Conservation (phyloP, 2,797 vertebrate genomes). For the Rhincodon typus region DNA sequence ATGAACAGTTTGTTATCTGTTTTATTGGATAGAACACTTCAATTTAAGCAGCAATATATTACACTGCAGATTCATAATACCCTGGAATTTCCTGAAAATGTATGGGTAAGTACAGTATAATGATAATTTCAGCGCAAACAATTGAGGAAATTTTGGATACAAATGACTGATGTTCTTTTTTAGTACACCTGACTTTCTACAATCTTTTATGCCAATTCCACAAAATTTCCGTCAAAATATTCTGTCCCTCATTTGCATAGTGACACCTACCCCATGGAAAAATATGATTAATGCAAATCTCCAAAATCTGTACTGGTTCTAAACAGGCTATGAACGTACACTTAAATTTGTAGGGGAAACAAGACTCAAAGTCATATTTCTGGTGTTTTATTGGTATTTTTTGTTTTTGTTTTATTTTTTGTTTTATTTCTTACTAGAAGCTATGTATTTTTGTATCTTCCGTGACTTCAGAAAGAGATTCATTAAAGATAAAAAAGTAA, state of each 20-base stretch:
- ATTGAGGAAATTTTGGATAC: neutral
- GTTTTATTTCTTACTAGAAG: neutral
- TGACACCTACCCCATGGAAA: neutral
- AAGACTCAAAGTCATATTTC: neutral
- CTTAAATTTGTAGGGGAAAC: neutral
- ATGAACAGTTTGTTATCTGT: slow-evolving; percentile 7
- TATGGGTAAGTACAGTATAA: neutral
- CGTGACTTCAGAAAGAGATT: neutral
- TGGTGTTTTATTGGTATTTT: neutral
- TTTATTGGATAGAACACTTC: neutral
- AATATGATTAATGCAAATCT: neutral
- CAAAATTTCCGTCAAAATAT: neutral
- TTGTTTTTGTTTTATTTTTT: neutral
- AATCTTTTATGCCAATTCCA: neutral
- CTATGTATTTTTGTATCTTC: neutral
- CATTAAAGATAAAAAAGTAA: neutral
- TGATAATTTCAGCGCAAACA: neutral
- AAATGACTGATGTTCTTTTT: neutral
- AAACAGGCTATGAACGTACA: neutral
- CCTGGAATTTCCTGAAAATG: neutral
- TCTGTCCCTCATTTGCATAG: neutral
- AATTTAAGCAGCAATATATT: slow-evolving; percentile 13
- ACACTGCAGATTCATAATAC: neutral
- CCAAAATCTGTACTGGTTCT: too few species aligned
- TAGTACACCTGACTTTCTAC: neutral